Evolutionary conservation across 2,797 vertebrate species (phyloP).

Genomic region (Clamator glandarius): DNA sequence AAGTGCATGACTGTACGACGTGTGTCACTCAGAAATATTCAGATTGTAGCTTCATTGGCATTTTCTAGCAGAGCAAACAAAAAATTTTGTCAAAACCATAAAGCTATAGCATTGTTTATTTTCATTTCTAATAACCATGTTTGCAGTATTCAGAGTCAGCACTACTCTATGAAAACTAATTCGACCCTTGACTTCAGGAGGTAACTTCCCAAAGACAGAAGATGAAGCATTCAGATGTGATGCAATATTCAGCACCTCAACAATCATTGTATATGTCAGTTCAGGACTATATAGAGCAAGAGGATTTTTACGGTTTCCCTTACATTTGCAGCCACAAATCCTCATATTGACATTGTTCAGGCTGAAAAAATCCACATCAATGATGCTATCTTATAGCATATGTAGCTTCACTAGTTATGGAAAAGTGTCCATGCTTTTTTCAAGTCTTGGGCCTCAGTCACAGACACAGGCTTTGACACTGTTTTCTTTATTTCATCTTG

Average conservation of each 20-base stretch:
- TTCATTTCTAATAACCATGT: background rate
- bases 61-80: background rate
- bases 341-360: background rate
- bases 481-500: background rate
- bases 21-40: background rate
- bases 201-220: background rate
- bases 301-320: background rate
- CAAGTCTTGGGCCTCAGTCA: background rate
- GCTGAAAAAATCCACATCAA: background rate
- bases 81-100: background rate
- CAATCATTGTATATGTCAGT: background rate
- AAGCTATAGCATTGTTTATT: background rate
- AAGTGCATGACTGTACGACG: background rate
- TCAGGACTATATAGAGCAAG: background rate
- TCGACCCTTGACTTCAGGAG: background rate
- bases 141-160: background rate
- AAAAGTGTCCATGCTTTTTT: background rate
- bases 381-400: background rate
- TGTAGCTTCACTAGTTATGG: background rate
- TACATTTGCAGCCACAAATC: accelerated
- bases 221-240: background rate
- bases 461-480: background rate
- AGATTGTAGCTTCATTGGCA: background rate
- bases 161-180: background rate
- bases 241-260: accelerated